phyloP scores from a whole-genome alignment of 2,113 vertebrate genomes.

The Antigone vipio region DNA sequence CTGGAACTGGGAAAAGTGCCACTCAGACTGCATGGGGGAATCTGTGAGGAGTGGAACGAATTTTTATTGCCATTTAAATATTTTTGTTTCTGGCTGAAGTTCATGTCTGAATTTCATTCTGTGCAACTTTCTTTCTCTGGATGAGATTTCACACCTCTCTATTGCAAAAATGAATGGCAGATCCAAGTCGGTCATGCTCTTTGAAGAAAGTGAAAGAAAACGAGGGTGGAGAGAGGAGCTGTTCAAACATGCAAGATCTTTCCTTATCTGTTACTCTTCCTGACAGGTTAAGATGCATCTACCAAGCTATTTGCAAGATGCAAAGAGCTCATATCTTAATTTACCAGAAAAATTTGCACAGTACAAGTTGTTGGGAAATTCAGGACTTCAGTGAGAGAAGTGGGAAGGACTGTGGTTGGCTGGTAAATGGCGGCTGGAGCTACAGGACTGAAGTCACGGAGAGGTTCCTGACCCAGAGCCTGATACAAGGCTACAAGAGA shows the following conservation, averaged over 20 bases:
- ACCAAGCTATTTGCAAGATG: neutral
- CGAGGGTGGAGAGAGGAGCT: neutral
- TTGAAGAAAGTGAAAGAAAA: neutral
- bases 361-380: neutral
- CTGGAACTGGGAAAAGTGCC: neutral
- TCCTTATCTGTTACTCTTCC: neutral
- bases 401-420: neutral
- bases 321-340: neutral
- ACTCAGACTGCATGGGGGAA: neutral
- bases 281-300: neutral
- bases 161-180: neutral
- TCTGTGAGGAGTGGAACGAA: neutral
- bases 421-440: neutral
- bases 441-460: neutral
- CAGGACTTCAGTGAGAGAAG: neutral
- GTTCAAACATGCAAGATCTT: neutral
- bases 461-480: neutral
- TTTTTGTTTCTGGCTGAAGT: neutral
- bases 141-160: neutral
- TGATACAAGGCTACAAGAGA: neutral
- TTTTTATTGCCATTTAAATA: neutral
- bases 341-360: neutral
- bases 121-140: neutral
- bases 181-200: accelerated
- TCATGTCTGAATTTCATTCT: neutral